Percentiles rank a stretch among this genome's conserved stretches.
These are phyloP conservation scores for Anguilla obscura DNA, from an alignment of 2,797 vertebrate genomes.

Conservation along the genomic window DNA sequence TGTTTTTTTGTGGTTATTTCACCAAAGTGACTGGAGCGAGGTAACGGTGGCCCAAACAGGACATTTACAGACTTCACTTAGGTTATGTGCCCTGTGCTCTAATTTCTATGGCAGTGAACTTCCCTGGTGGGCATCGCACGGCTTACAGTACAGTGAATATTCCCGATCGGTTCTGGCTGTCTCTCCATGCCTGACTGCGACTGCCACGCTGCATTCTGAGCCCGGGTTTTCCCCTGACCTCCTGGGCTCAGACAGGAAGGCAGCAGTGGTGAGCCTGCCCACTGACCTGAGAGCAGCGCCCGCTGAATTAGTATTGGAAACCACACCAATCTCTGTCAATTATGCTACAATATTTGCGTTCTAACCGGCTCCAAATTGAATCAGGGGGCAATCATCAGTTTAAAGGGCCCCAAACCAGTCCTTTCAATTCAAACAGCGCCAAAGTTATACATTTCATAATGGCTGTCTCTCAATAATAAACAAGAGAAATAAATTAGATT, in stretches of 20 bases:
- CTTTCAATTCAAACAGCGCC: slow-evolving; percentile 72
- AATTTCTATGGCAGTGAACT: neutral
- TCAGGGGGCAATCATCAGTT: slow-evolving; percentile 74
- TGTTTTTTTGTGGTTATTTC: neutral
- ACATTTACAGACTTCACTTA: neutral
- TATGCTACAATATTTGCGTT: slow-evolving; percentile 66
- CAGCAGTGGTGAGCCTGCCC: slow-evolving; percentile 32
- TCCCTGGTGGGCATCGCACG: neutral
- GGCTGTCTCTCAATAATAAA: slow-evolving; percentile 82
- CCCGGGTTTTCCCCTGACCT: neutral
- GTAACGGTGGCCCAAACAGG: neutral
- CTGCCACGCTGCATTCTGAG: neutral
- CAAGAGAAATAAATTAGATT: slow-evolving; percentile 86
- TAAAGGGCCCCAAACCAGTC: slow-evolving; percentile 69
- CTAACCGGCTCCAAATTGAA: slow-evolving; percentile 77
- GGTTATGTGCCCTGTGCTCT: neutral
- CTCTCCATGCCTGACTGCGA: neutral
- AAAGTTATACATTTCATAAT: slow-evolving; percentile 78
- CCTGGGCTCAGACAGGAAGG: slow-evolving; percentile 11
- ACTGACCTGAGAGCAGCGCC: slow-evolving; percentile 36
- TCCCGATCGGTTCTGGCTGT: no score
- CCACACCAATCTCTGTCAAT: slow-evolving; percentile 72
- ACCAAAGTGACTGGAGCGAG: neutral
- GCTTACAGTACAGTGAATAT: slow-evolving; percentile 13
- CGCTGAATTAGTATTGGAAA: slow-evolving; percentile 50